phyloP scores from a whole-genome alignment of 1,140 invertebrate species.

The Micrasema longulum region DNA sequence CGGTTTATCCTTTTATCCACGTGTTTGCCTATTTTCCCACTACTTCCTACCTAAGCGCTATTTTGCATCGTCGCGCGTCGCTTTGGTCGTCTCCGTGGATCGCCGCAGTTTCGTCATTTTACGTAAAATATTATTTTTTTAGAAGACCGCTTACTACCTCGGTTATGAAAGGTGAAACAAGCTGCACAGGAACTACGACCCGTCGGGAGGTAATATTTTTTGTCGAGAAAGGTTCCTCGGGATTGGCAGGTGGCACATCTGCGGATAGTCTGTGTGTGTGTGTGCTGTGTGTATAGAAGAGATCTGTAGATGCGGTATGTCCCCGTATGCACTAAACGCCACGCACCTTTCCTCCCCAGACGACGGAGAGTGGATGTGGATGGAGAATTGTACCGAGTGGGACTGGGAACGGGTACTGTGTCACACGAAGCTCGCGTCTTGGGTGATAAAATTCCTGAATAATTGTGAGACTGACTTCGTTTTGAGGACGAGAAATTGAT shows the following conservation, averaged over 20 bases:
- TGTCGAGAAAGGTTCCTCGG: constrained; percentile 23
- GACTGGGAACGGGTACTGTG: not conserved
- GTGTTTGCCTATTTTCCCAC: not conserved
- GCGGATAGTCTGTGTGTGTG: not conserved
- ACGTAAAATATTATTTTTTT: no score
- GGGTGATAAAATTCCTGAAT: no score
- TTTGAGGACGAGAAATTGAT: no score
- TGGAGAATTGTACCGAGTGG: not conserved
- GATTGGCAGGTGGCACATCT: constrained; percentile 26
- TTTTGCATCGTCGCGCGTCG: no score
- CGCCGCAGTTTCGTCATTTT: no score
- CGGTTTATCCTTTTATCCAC: not conserved
- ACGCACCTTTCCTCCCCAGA: not conserved
- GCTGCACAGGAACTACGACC: constrained; percentile 6
- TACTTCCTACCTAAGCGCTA: constrained; percentile 6
- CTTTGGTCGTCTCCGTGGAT: not conserved
- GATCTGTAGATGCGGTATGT: no score
- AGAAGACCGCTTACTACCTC: not conserved
- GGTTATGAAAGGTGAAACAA: constrained; percentile 9
- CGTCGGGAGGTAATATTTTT: constrained; percentile 34
- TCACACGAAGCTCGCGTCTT: no score
- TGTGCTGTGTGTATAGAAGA: no score
- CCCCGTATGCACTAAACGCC: not conserved
- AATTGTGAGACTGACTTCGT: no score
- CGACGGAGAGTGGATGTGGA: not conserved